Evolutionary conservation across 2,113 vertebrate species (phyloP), one percentile per base, ranked within the genome.

Genomic region (Antennarius striatus): DNA sequence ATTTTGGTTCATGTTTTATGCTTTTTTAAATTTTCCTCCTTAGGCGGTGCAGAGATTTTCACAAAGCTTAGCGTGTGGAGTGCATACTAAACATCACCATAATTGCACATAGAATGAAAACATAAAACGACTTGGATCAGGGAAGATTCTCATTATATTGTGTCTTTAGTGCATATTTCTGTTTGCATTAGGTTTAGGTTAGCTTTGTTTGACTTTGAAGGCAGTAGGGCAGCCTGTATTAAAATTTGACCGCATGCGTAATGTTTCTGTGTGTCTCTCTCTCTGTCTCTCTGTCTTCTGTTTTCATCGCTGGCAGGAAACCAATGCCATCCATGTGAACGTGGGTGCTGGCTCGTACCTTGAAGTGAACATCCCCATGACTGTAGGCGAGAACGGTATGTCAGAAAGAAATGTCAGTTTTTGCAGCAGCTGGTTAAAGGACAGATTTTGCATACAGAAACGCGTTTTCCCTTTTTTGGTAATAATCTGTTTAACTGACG

Each of bases 281-380:
- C 14, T 58, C 53, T 72, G 48, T 13, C 42, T 58, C 52, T 71
- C 56, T 14, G 47, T 61, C 39, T 4, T 59, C 48, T 29, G 2
- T 62, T 10, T 68, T 75, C 43, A 63, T 72, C 57, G 36, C 60
- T 79, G 56, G 58, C 76, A 99, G 98, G 98, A 99, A 91, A 99
- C 98, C 4, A 99, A 99, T 84, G 98, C 97, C 77, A 93, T 99
- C n/a, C 98, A 99, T 91, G 97, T 99, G 65, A 99, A 99, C 40
- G 96, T 99, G 56, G 97, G 98, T 59, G 98, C 98, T 55, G 98
- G 97, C 69, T 99, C 98, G n/a, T 99, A 99, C 86, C 91, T 99
- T 91, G 98, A 99, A 91, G 93, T 99, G 83, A 99, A 99, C 89
- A 98, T 99, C 88, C 98, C 98, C 46, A 96, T 98, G 96, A 97